These are phyloP conservation scores for Characodon lateralis DNA, from an alignment of 2,797 vertebrate species.

Conservation along the genomic window DNA sequence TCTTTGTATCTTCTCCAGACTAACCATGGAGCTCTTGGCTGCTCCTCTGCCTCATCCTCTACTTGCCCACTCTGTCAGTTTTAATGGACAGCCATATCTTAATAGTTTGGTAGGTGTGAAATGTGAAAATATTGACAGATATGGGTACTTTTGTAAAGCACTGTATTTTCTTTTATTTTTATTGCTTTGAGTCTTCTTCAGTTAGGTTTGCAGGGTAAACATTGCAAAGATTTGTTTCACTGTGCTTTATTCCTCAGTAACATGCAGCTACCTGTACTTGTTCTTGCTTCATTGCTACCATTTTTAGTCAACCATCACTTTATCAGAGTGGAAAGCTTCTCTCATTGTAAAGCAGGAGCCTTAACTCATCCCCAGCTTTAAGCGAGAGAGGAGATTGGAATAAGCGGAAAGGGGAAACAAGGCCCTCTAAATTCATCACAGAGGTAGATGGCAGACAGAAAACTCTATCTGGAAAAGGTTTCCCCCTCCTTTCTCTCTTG, in stretches of 20 bases:
- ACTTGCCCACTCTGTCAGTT: not conserved
- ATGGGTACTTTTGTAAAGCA: not conserved
- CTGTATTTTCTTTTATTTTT: conserved; percentile 1
- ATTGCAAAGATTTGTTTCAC: conserved; percentile 5
- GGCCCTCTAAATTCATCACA: conserved; percentile 70
- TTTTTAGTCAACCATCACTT: conserved; percentile 63
- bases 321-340: conserved; percentile 69
- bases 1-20: not conserved
- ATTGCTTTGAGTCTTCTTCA: not conserved
- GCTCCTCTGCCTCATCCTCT: not conserved
- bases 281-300: conserved; percentile 64
- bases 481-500: conserved; percentile 19
- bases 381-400: conserved; percentile 40
- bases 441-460: conserved; percentile 63
- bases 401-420: conserved; percentile 41
- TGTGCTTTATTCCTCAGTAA: conserved; percentile 28
- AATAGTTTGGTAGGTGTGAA: not conserved
- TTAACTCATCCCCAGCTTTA: conserved; percentile 61
- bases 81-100: not conserved
- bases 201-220: not conserved
- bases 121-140: not conserved
- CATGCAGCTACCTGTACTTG: conserved; percentile 71
- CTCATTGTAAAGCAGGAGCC: conserved; percentile 48
- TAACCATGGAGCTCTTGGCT: not conserved
- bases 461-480: conserved; percentile 35